phyloP scores from a whole-genome alignment of 1,140 invertebrate species.

The Coptotermes formosanus region DNA sequence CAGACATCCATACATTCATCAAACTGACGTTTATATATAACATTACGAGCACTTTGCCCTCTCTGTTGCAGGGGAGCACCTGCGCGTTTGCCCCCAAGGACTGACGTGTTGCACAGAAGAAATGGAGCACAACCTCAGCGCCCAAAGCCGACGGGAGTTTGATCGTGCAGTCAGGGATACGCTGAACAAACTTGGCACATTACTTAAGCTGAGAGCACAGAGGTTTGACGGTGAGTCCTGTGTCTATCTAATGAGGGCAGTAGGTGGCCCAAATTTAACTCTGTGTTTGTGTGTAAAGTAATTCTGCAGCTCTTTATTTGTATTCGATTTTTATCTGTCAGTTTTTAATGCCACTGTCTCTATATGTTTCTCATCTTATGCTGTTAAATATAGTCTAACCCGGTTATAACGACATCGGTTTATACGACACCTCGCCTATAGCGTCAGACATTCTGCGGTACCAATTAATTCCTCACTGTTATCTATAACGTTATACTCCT shows the following conservation, averaged over 20 bases:
- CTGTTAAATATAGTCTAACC: background rate
- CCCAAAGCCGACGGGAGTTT: slow-evolving; percentile 46
- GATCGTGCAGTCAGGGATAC: slow-evolving; percentile 42
- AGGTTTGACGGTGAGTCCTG: slow-evolving; percentile 46
- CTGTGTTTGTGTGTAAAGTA: background rate
- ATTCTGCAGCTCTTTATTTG: background rate
- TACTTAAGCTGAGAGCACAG: slow-evolving; percentile 42
- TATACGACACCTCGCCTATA: too few relatives aligned
- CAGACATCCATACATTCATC: too few relatives aligned
- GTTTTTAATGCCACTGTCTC: background rate
- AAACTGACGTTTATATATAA: too few relatives aligned
- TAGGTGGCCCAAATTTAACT: background rate
- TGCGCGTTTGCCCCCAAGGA: slow-evolving; percentile 46
- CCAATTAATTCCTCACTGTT: too few relatives aligned
- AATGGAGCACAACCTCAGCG: slow-evolving; percentile 47
- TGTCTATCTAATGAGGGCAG: background rate
- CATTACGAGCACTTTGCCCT: too few relatives aligned
- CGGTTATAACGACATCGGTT: too few relatives aligned
- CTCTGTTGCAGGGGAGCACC: slow-evolving; percentile 42
- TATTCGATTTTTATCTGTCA: background rate
- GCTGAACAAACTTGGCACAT: slow-evolving; percentile 41
- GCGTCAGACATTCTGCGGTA: too few relatives aligned
- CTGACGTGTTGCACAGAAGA: slow-evolving; percentile 48
- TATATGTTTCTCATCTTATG: background rate
- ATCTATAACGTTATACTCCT: too few relatives aligned